These are phyloP conservation scores for Drosophila leontia DNA, from an alignment of 1,140 invertebrate species.

Conservation along the genomic window DNA sequence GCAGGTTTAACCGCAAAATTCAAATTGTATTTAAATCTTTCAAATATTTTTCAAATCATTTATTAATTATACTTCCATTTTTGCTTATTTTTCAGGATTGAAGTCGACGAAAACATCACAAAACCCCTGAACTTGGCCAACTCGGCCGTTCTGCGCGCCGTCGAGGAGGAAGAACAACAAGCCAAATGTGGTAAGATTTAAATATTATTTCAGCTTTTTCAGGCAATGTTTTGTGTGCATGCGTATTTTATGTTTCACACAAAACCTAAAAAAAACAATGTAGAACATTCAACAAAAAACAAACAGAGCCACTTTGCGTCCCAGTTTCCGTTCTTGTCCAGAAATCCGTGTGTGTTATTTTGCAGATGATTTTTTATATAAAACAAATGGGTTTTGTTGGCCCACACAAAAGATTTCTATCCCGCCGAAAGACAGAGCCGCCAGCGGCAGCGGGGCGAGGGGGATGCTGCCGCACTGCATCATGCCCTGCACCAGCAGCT, in stretches of 20 bases:
- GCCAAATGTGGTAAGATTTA: slow-evolving; percentile 87
- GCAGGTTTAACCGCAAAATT: slow-evolving; percentile 19
- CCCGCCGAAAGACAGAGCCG: slow-evolving; percentile 60
- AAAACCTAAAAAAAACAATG: slow-evolving; percentile 45
- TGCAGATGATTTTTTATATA: slow-evolving; percentile 4
- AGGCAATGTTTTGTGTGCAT: slow-evolving; percentile 20
- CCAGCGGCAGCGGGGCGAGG: slow-evolving; percentile 55
- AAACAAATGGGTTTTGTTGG: neutral
- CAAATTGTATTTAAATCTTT: neutral
- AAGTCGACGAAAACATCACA: slow-evolving; percentile 83
- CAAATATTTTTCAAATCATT: neutral
- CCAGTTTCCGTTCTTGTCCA: slow-evolving; percentile 19
- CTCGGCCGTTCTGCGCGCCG: slow-evolving; percentile 91
- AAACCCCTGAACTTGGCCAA: slow-evolving; percentile 92
- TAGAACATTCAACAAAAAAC: slow-evolving; percentile 61
- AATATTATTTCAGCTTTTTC: neutral
- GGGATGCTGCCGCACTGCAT: slow-evolving; percentile 28
- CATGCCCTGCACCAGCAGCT: slow-evolving; percentile 74
- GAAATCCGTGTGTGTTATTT: slow-evolving; percentile 13
- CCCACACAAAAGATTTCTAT: slow-evolving; percentile 49
- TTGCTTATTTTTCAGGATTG: slow-evolving; percentile 50
- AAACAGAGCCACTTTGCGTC: slow-evolving; percentile 34
- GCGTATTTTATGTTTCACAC: slow-evolving; percentile 7
- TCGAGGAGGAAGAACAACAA: slow-evolving; percentile 91
- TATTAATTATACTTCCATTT: neutral